phyloP scores from a whole-genome alignment of 1,140 invertebrate genomes.

The Lepeophtheirus salmonis region DNA sequence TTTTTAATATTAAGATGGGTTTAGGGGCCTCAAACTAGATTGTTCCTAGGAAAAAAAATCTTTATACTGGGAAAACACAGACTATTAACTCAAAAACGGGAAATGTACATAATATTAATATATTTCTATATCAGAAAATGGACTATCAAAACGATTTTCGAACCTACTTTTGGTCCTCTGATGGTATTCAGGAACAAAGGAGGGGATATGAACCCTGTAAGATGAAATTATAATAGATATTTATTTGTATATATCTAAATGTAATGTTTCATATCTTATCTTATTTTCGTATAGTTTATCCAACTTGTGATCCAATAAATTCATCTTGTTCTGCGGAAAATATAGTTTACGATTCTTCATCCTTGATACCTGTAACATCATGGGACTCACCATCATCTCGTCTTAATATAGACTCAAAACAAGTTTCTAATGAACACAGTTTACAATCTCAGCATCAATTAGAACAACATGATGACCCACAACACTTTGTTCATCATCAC shows the following conservation, averaged over 20 bases:
- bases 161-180: not conserved
- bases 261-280: not conserved
- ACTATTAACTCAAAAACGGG: too few relatives aligned
- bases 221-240: too few relatives aligned
- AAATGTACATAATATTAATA: not conserved
- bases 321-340: not conserved
- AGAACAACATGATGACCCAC: not conserved
- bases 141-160: not conserved
- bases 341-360: not conserved
- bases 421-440: too few relatives aligned
- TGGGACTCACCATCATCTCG: not conserved
- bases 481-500: not conserved
- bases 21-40: too few relatives aligned
- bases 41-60: too few relatives aligned
- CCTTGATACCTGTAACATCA: not conserved
- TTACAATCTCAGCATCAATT: too few relatives aligned
- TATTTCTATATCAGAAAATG: not conserved
- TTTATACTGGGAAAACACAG: too few relatives aligned
- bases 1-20: too few relatives aligned
- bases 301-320: not conserved
- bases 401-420: not conserved
- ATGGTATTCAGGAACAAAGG: not conserved
- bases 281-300: not conserved
- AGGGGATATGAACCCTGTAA: too few relatives aligned
- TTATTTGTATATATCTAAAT: too few relatives aligned